phyloP scores from a whole-genome alignment of 30 jellyfish, hydroid and myxozoan species.

The Euphysa ruthae region DNA sequence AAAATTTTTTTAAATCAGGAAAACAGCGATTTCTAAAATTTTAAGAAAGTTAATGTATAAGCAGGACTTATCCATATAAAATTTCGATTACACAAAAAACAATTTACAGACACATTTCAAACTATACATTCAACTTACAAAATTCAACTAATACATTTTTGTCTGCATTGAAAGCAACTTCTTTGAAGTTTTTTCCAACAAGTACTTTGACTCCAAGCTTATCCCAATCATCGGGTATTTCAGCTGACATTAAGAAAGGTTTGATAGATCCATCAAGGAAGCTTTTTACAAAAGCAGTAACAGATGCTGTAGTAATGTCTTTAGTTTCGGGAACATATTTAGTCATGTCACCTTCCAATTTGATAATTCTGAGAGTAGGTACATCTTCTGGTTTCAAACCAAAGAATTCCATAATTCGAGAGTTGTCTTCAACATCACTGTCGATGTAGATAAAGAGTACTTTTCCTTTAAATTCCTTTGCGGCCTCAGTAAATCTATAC shows the following conservation, averaged over 20 bases:
- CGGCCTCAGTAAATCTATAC: constrained; percentile 68
- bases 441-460: constrained; percentile 90
- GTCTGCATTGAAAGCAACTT: constrained; percentile 49
- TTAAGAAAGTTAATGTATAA: too few relatives aligned
- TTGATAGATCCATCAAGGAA: constrained; percentile 71
- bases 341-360: constrained; percentile 84
- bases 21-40: background rate
- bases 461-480: constrained; percentile 84
- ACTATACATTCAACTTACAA: constrained; percentile 38
- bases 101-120: background rate
- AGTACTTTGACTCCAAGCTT: constrained; percentile 80
- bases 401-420: constrained; percentile 92
- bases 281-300: constrained; percentile 53
- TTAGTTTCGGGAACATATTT: constrained; percentile 78
- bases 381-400: constrained; percentile 82
- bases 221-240: constrained; percentile 97
- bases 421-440: constrained; percentile 86
- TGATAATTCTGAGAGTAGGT: constrained; percentile 78
- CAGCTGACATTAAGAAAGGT: constrained; percentile 87
- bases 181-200: constrained; percentile 96
- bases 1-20: too few relatives aligned
- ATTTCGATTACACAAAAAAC: background rate
- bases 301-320: constrained; percentile 50
- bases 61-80: background rate
- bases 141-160: constrained; percentile 85